Evolutionary conservation across 2,113 vertebrate species (phyloP).

Genomic region (Phaethornis superciliosus): DNA sequence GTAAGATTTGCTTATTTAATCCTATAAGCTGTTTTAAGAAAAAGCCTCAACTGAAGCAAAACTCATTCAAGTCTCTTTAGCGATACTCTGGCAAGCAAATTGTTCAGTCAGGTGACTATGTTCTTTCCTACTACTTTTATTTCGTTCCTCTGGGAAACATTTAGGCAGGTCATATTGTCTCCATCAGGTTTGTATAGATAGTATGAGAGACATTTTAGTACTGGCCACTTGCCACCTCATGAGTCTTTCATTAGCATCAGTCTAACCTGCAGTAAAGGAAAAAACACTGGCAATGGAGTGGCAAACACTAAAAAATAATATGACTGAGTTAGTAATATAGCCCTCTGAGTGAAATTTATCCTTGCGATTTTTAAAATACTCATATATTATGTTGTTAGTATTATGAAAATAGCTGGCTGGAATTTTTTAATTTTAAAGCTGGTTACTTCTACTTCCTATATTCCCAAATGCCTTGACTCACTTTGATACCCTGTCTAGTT

Average conservation of each 20-base stretch:
- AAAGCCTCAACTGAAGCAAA: constrained; percentile 1
- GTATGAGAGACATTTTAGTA: neutral
- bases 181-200: neutral
- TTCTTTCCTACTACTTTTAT: constrained; percentile 1
- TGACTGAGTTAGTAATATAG: neutral
- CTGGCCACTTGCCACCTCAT: neutral
- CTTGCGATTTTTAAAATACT: neutral
- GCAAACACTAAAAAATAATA: neutral
- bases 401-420: neutral
- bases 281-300: neutral
- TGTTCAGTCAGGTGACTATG: neutral
- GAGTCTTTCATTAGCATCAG: neutral
- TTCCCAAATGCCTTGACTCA: neutral
- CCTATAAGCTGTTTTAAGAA: neutral
- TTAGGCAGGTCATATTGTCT: neutral
- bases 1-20: neutral
- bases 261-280: neutral
- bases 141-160: neutral
- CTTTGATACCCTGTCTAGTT: neutral
- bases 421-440: neutral
- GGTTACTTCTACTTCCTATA: neutral
- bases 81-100: neutral
- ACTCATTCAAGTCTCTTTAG: neutral
- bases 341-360: neutral
- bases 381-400: neutral